Evolutionary conservation across 2,113 vertebrate genomes (phyloP).

Genomic region (Poecilia latipinna): DNA sequence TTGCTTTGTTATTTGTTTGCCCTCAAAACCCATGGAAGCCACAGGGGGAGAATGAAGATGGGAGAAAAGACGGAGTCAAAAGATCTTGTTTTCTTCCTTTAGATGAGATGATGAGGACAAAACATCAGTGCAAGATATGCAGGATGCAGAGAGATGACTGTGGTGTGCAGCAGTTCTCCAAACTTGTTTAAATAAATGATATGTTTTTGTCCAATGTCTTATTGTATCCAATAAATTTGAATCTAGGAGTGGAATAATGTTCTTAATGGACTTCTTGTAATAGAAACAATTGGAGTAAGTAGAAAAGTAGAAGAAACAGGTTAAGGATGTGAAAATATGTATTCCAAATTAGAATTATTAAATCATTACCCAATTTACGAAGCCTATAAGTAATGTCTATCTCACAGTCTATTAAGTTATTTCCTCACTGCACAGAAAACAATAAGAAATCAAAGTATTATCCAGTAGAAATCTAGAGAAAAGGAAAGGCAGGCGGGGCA

Average conservation of each 20-base stretch:
- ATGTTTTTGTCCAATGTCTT: constrained; percentile 24
- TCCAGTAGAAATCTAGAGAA: constrained; percentile 3
- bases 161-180: constrained; percentile 27
- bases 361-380: not conserved
- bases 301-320: constrained; percentile 8
- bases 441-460: constrained; percentile 25
- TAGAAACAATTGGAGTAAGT: constrained; percentile 1
- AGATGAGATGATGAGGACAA: constrained; percentile 31
- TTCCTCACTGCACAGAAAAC: not conserved
- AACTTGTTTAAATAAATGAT: constrained; percentile 42
- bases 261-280: not conserved
- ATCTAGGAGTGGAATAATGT: constrained; percentile 2
- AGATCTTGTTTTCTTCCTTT: constrained; percentile 38
- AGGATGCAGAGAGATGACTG: constrained; percentile 35
- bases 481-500: constrained; percentile 73
- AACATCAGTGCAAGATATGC: constrained; percentile 48
- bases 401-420: not conserved
- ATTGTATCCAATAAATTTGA: constrained; percentile 29
- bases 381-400: not conserved
- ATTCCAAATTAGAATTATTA: not conserved
- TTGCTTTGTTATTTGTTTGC: constrained; percentile 79
- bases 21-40: constrained; percentile 67
- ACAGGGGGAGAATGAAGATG: constrained; percentile 62
- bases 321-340: constrained; percentile 3
- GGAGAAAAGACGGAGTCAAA: constrained; percentile 30